These are phyloP conservation scores for Dastarcus helophoroides DNA, from an alignment of 2,888 invertebrate species.

Conservation along the genomic window DNA sequence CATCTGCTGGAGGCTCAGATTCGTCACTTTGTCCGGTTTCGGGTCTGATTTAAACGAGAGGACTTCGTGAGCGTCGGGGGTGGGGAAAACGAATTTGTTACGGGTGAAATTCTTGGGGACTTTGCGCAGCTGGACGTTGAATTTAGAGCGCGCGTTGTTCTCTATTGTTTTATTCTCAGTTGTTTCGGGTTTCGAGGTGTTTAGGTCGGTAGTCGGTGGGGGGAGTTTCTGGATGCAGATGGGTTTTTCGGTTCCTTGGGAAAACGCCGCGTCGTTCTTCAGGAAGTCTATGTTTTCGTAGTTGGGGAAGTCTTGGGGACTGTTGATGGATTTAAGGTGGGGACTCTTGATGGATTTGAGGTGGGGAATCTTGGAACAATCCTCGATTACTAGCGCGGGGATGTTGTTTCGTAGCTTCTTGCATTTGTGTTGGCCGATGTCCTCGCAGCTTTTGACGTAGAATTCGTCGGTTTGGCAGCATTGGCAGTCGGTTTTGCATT, in stretches of 20 bases:
- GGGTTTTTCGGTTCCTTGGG: constrained; percentile 16
- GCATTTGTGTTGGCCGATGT: constrained; percentile 12
- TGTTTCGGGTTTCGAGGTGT: constrained; percentile 7
- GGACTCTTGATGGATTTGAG: no score
- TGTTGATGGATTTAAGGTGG: no score
- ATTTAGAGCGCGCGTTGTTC: constrained; percentile 11
- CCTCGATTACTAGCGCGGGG: neutral
- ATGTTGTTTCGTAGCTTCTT: neutral
- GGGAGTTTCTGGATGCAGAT: constrained; percentile 21
- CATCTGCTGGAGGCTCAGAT: constrained; percentile 26
- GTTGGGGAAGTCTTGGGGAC: constrained; percentile 21
- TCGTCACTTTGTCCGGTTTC: constrained; percentile 16
- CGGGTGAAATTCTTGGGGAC: constrained; percentile 35
- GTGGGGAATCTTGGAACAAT: constrained; percentile 1
- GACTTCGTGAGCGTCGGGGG: constrained; percentile 15
- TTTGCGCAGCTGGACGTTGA: constrained; percentile 25
- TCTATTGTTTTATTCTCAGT: neutral
- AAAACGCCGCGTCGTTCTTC: constrained; percentile 28
- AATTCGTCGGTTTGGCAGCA: constrained; percentile 13
- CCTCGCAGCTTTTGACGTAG: constrained; percentile 24
- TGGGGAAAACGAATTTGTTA: constrained; percentile 28
- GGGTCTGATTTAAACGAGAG: constrained; percentile 17
- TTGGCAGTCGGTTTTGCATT: constrained; percentile 8
- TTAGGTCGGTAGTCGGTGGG: constrained; percentile 9
- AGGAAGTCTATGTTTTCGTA: constrained; percentile 33